Evolutionary conservation across 2,797 vertebrate species (phyloP), one percentile per base, ranked within the genome.

Genomic region (Erpetoichthys calabaricus): DNA sequence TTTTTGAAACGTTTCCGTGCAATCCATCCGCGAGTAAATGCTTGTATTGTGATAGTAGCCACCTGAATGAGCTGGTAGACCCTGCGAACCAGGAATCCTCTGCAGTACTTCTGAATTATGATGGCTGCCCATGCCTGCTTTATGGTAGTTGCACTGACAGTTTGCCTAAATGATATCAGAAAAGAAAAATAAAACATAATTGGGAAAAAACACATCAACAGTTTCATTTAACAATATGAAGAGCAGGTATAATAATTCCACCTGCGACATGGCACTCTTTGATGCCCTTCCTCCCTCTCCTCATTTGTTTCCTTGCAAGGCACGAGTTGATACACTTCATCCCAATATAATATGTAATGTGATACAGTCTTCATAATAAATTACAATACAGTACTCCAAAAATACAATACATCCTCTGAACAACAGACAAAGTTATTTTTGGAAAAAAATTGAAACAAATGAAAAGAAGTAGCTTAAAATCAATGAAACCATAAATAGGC

Each of bases 91-190:
- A 90, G 70, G 70, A 86, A 91, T 1, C 92, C 88, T 45, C 88
- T 87, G 69, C 87, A 91, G 70, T 90, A 52, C 60, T 84, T 93
- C 78, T 99, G 96, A 66, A 99, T 85, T 55, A 89, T 58, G 63
- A 96, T 53, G 1, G 90, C 76, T 4, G 92, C 94, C 95, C 96
- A 98, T 0, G 83, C 85, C 68, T 83, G 72, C 68, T 97, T 98
- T 66, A 98, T 69, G 6, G 74, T 76, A 0, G 60, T 70, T 3
- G 94, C 89, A 1, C 70, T 96, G 65, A 99, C 56, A 3, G 86
- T 76, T 83, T 88, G 89, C 64, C 96, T 98, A 67, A 42, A 67
- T 66, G 51, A 45, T 25, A 25, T 25, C 25, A 25, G 25, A 25
- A 25, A 25, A 25, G 25, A 25, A 25, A 25, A 25, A 68, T 71